Evolutionary conservation across 2,113 vertebrate species (phyloP), one percentile per base, ranked within the genome.

Genomic region (Epinephelus fuscoguttatus): DNA sequence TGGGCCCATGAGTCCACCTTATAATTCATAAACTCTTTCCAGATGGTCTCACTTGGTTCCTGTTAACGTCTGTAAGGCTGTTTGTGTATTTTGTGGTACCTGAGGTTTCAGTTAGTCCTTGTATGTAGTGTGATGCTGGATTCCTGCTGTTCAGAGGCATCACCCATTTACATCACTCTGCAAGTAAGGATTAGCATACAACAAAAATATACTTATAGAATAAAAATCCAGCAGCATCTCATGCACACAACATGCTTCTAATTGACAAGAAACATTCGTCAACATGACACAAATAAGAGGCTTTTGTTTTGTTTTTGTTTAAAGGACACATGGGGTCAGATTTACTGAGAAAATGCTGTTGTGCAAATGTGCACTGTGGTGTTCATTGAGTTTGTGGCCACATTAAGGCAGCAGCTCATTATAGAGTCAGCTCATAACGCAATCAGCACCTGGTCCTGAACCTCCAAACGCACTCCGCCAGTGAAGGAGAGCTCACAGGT

Each of bases 1-100:
- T 70, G 4, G 13, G 2, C 47, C n/a, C 42, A 64, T 2, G n/a
- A 59, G 59, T 14, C 47, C 19, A 21, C n/a, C 61, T 75, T 23
- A 53, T 70, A 80, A 79, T 73, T 81, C 67, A 70, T 81, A 45
- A 3, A 52, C 25, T 68, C 13, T 30, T 40, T 71, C 47, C 4
- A 21, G 18, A 62, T 25, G 25, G 1, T 70, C 57, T 56, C 66
- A 30, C 27, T 49, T 71, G 75, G 27, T 11, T 61, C 23, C 23
- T 45, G 18, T 27, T 76, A 27, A 67, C 0, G 5, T 17, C 9
- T 30, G 45, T 42, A 12, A 50, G 49, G 60, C 66, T 50, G 17
- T 79, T 73, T 40, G n/a, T 18, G 30, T 17, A 17, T 75, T 30
- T n/a, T 45, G 7, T 62, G 71, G 23, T 15, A 42, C 33, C 21